Base-by-base conservation (phyloP, 64 coral and sea anemone genomes). In the Acropora yongei region DNA sequence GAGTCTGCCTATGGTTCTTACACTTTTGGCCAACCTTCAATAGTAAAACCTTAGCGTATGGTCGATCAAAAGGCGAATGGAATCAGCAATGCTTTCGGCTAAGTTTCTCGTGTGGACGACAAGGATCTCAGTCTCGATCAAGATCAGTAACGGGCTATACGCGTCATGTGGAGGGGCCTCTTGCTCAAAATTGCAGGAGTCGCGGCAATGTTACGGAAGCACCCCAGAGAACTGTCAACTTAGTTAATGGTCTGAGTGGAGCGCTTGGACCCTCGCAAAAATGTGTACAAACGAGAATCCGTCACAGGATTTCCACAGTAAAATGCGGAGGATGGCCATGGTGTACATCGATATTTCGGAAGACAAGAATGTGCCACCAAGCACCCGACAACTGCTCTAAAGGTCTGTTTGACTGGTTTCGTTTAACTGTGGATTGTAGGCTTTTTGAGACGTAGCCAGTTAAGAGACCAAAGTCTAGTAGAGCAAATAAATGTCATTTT, bases 291-390 rank as follows among this genome's bases (percentile, higher is more conserved):
- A 3, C 30, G 2, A 61, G 80, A 40, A 0, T 11, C 4, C 57
- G 80, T 14, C 80, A 82, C 14, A 82, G 57, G 41, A 44, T 65
- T 16, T 16, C 18, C 5, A 44, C 57, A 0, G 80, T 63, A 39
- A 40, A 82, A 41, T 82, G 57, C 18, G 80, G 80, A 3, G 80
- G 80, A 65, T 63, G n/a, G n/a, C n/a, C n/a, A n/a, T n/a, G 39
- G 12, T 82, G 80, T 40, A 65, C 80, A 10, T 44, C 39, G 42
- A 82, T 10, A 3, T 44, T 82, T 45, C 57, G 30, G 4, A 66
- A 65, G 44, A 82, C 80, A 44, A 39, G 80, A 63, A 8, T 6
- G 1, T 82, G 80, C 41, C 30, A 30, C 77, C 47, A 16, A 5
- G 57, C 0, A 14, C 57, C 49, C 49, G 77, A 46, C 30, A 30